These are phyloP conservation scores for Synanthedon formicaeformis DNA, from an alignment of 2,888 invertebrate species.

Conservation along the genomic window DNA sequence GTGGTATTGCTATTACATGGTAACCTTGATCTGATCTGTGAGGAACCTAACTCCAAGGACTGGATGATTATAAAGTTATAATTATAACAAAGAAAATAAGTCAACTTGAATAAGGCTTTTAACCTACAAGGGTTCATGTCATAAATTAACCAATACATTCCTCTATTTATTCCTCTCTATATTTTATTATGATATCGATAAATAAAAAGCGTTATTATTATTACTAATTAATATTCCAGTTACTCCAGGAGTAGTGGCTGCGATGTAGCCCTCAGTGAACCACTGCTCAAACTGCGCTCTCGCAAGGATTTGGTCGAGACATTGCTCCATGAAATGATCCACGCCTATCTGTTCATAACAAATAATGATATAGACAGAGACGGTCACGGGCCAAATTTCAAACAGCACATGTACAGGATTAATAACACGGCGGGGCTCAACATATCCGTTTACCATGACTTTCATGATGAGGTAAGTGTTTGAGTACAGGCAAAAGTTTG, in stretches of 20 bases:
- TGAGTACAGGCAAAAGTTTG: too few species aligned
- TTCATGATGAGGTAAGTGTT: constrained; percentile 88
- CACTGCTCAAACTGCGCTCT: constrained; percentile 90
- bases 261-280: constrained; percentile 88
- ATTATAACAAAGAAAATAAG: too few species aligned
- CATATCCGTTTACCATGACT: constrained; percentile 93
- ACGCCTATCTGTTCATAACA: constrained; percentile 94
- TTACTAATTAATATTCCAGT: constrained; percentile 28
- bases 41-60: too few species aligned
- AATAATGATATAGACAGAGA: constrained; percentile 87
- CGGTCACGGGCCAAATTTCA: constrained; percentile 96
- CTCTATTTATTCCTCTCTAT: too few species aligned
- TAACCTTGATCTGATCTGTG: too few species aligned
- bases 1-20: too few species aligned
- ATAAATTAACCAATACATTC: too few species aligned
- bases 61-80: too few species aligned
- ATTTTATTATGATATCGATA: too few species aligned
- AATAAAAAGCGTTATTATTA: too few species aligned
- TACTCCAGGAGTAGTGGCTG: constrained; percentile 84
- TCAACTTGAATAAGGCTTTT: too few species aligned
- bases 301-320: constrained; percentile 97
- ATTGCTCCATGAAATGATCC: constrained; percentile 99
- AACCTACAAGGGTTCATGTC: too few species aligned
- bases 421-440: constrained; percentile 88
- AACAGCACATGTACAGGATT: constrained; percentile 92